A percentile compares a stretch with the other conserved stretches of the same genome.
Evolutionary conservation across 1,140 invertebrate genomes (phyloP).

Genomic region (Mamestra configurata): DNA sequence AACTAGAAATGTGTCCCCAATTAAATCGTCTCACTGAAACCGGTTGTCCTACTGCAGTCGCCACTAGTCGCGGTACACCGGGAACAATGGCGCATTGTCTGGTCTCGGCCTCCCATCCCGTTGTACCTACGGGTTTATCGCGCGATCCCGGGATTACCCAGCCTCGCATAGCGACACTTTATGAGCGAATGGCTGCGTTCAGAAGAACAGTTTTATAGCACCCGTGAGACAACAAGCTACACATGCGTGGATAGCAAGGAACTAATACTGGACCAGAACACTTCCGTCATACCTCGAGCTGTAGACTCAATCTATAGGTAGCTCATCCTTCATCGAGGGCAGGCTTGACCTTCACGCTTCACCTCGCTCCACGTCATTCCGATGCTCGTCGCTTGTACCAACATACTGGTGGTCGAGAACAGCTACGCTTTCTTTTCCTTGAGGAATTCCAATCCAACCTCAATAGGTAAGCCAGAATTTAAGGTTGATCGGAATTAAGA

Average conservation of each 20-base stretch:
- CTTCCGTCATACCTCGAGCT: neutral
- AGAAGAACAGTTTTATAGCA: neutral
- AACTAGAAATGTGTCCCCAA: neutral
- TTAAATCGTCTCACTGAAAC: neutral
- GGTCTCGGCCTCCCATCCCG: slow-evolving; percentile 30
- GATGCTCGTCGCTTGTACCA: no score
- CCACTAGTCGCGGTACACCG: slow-evolving; percentile 13
- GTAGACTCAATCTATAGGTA: no score
- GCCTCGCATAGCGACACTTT: slow-evolving; percentile 28
- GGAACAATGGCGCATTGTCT: slow-evolving; percentile 49
- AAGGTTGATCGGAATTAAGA: no score
- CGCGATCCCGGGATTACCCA: slow-evolving; percentile 28
- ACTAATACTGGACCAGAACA: neutral
- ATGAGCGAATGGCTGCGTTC: slow-evolving; percentile 4
- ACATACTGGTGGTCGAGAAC: no score
- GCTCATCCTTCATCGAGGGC: no score
- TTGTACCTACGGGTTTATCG: slow-evolving; percentile 37
- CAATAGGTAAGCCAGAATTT: no score
- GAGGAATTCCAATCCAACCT: no score
- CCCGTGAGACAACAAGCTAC: slow-evolving; percentile 19
- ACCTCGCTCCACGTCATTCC: no score
- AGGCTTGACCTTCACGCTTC: no score
- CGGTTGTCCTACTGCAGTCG: slow-evolving; percentile 14
- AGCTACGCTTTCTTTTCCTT: no score
- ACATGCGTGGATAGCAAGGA: neutral